Conservation (phyloP, 1,140 invertebrate species). For the Brachionus koreanus region DNA sequence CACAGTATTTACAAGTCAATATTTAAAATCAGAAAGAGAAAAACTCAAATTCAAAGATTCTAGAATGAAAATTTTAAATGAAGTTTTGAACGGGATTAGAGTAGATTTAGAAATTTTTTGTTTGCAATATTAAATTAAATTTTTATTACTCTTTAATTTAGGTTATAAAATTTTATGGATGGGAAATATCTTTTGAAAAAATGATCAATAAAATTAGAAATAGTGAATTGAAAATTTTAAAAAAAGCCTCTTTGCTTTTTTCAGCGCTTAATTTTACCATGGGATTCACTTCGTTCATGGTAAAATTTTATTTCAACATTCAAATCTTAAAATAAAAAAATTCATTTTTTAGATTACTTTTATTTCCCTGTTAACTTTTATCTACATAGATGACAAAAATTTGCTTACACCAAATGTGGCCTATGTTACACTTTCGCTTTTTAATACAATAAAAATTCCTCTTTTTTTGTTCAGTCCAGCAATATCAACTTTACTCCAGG, state of each 20-base stretch:
- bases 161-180: slow-evolving; percentile 55
- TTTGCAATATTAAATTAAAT: too few species aligned
- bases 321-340: not conserved
- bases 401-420: slow-evolving; percentile 59
- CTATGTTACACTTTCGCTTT: slow-evolving; percentile 92
- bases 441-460: slow-evolving; percentile 94
- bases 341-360: slow-evolving; percentile 46
- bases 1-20: slow-evolving; percentile 76
- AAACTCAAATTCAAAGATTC: slow-evolving; percentile 63
- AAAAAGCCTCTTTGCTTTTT: slow-evolving; percentile 47
- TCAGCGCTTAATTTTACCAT: not conserved
- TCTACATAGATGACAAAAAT: slow-evolving; percentile 49
- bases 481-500: slow-evolving; percentile 51
- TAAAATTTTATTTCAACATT: not conserved
- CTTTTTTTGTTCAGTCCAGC: slow-evolving; percentile 63
- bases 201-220: slow-evolving; percentile 54
- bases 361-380: slow-evolving; percentile 57
- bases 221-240: slow-evolving; percentile 60
- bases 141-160: not conserved
- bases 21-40: slow-evolving; percentile 59
- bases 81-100: slow-evolving; percentile 60
- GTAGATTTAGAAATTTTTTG: slow-evolving; percentile 31
- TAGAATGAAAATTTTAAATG: slow-evolving; percentile 60
- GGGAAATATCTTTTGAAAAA: slow-evolving; percentile 59
- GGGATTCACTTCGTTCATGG: not conserved